Conservation (phyloP, 2,797 vertebrate genomes). For the Sebastes baramenuke region DNA sequence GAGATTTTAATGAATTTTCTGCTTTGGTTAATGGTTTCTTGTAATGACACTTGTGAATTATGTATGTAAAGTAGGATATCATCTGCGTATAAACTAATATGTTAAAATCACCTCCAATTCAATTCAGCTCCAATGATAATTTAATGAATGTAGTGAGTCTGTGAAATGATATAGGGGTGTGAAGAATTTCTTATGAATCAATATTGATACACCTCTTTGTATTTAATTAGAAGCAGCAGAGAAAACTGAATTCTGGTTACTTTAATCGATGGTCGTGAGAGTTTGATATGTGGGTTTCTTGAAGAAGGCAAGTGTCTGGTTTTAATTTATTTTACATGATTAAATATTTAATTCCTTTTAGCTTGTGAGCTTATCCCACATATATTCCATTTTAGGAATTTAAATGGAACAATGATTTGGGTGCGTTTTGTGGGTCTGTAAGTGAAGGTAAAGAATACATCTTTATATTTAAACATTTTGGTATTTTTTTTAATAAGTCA, state of each 20-base stretch:
- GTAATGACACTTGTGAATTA: neutral
- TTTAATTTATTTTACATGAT: neutral
- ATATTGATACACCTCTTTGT: neutral
- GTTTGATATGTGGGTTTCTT: neutral
- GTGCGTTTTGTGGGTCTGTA: neutral
- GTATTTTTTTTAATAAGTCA: constrained; percentile 16
- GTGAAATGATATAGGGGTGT: neutral
- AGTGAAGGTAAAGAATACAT: neutral
- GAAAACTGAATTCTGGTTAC: neutral
- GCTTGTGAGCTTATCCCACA: neutral
- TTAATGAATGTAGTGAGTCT: neutral
- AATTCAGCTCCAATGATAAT: neutral
- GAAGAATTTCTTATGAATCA: neutral
- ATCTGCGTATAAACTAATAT: neutral
- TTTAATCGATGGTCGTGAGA: too few relatives aligned
- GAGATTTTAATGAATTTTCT: neutral
- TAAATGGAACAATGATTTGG: neutral
- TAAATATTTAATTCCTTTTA: neutral
- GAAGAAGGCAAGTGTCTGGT: neutral
- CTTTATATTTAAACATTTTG: neutral
- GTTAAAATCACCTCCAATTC: neutral
- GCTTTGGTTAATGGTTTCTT: neutral
- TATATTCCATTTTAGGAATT: neutral
- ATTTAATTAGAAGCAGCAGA: neutral
- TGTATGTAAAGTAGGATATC: neutral